phyloP scores from a whole-genome alignment of 2,888 invertebrate genomes.

The Campoplex capitator region DNA sequence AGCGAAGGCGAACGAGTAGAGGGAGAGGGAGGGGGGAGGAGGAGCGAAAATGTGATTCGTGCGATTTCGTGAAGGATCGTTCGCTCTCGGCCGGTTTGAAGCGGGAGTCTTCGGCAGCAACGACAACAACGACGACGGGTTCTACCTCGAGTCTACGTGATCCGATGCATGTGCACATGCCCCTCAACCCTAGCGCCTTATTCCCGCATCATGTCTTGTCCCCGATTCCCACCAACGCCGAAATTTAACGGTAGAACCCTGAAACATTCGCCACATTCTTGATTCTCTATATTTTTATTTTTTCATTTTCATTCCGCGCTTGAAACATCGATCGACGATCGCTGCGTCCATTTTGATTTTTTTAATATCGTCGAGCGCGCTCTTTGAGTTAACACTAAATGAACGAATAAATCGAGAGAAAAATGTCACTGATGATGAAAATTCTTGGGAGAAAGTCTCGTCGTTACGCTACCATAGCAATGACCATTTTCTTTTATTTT shows the following conservation, averaged over 20 bases:
- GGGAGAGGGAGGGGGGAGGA: not conserved
- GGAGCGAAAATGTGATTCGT: conserved; percentile 26
- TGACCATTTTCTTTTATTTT: not conserved
- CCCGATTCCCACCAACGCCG: conserved; percentile 42
- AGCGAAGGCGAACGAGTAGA: not conserved
- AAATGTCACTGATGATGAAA: not conserved
- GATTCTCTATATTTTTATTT: conserved; percentile 17
- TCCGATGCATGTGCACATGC: conserved; percentile 71
- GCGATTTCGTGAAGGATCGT: not conserved
- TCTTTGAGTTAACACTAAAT: not conserved
- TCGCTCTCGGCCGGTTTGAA: not conserved
- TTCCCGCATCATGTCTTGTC: conserved; percentile 64
- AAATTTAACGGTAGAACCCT: conserved; percentile 50
- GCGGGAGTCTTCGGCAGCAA: not conserved
- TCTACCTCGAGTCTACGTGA: conserved; percentile 50
- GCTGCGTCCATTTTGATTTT: not conserved
- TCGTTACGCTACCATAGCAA: not conserved
- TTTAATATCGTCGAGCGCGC: not conserved
- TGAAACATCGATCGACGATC: not conserved
- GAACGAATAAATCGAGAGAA: not conserved
- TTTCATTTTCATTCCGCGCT: not conserved
- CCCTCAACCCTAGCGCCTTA: conserved; percentile 51
- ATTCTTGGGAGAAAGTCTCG: not conserved
- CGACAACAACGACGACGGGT: conserved; percentile 22
- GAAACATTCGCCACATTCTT: conserved; percentile 2